phyloP scores from a whole-genome alignment of 2,888 invertebrate genomes.

The Aspidiotus rigidus region DNA sequence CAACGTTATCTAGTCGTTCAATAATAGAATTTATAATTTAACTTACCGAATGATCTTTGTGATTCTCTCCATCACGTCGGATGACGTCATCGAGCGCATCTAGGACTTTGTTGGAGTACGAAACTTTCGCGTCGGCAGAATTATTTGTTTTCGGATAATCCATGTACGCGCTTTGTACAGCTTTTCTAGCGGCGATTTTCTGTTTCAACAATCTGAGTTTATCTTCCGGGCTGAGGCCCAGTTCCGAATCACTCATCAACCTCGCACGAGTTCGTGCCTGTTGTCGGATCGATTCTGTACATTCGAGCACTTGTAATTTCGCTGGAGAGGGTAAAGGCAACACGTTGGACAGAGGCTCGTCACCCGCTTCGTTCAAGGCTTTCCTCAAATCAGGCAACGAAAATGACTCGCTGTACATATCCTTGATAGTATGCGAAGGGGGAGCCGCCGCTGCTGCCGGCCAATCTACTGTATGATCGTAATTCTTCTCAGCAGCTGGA shows the following conservation, averaged over 20 bases:
- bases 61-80: background rate
- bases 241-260: constrained; percentile 61
- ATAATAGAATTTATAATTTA: too few species aligned
- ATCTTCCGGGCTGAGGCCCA: constrained; percentile 62
- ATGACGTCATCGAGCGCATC: constrained; percentile 20
- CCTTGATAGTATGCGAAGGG: background rate
- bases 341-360: constrained; percentile 32
- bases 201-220: constrained; percentile 51
- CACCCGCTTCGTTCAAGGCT: constrained; percentile 41
- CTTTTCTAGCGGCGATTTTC: constrained; percentile 41
- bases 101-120: constrained; percentile 13
- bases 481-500: background rate
- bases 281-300: constrained; percentile 49
- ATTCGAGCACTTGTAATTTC: constrained; percentile 43
- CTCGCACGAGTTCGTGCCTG: constrained; percentile 57
- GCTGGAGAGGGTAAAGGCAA: constrained; percentile 19
- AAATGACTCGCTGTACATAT: constrained; percentile 41
- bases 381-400: constrained; percentile 45
- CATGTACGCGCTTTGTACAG: constrained; percentile 34
- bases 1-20: too few species aligned
- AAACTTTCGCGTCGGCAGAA: constrained; percentile 6
- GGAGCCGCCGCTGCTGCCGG: background rate
- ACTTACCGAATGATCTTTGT: too few species aligned
- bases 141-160: constrained; percentile 14
- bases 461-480: background rate